Base-by-base conservation (phyloP, 2,888 invertebrate genomes). In the Brenthis hecate region DNA sequence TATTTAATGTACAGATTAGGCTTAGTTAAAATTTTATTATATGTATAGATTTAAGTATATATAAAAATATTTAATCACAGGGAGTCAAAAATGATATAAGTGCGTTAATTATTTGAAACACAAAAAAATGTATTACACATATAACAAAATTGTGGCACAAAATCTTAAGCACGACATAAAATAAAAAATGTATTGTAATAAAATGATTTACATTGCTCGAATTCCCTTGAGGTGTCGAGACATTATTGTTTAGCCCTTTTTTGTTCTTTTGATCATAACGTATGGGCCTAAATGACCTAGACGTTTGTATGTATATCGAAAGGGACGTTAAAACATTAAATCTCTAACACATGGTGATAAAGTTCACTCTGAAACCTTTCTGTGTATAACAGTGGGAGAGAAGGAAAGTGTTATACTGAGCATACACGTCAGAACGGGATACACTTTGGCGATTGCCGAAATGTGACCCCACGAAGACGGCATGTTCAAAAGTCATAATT, bases 141-240 rank as follows among this genome's bases (percentile, higher is more conserved):
- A 43, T 43, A 43, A 16, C 16, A 47, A 57, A 68, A 56, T 8
- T 36, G 57, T 19, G 63, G 48, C 28, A 53, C 11, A 28, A 68
- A 60, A 81, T 85, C 83, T 84, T 85, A 85, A 87, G 87, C 47
- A 84, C 85, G 83, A 80, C 80, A 71, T 74, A 79, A 80, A 85
- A 85, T 84, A 89, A 91, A 89, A 88, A 82, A 84, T 78, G 82
- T 78, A 85, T 86, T 87, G 88, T 89, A 89, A 90, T 91, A 89
- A 91, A 91, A 91, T 89, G 89, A 90, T 90, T 91, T 90, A 91
- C 91, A 89, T 90, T 89, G 85, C 89, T 89, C 86, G 88, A 89
- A 90, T 91, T 91, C 89, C 82, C 83, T 83, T 80, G 85, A 84
- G 80, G 83, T 82, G 83, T 77, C 83, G 81, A 84, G 88, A 91